Base-by-base conservation (phyloP, 1,140 invertebrate species). In the Aphaenogaster rudis region DNA sequence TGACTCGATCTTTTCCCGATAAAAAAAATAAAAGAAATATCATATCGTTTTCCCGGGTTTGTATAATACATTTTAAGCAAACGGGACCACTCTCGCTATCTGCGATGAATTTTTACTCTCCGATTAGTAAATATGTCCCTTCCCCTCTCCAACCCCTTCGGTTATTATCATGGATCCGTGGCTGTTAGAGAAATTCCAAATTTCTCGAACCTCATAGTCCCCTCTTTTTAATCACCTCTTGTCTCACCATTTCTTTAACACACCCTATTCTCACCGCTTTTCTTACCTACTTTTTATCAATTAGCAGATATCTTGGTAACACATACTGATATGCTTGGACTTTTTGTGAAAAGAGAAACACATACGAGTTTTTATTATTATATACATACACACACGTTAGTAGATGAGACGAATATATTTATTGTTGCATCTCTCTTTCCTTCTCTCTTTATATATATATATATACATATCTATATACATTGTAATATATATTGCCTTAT, bases 191-290 rank as follows among this genome's bases (percentile, higher is more conserved):
- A 93, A 90, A 90, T 93, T 91, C 88, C 67, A 72, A 87, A 86
- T 89, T 77, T 91, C 78, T 69, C 81, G 52, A 88, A 63, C 57
- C 57, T 86, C 69, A 87, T 71, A 15, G 45, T 36, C 64, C 28
- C 80, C 66, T 52, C 17, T 61, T 87, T 72, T 86, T 72, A 21
- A 66, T 50, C 69, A 80, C 66, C 69, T 45, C 72, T 66, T 86
- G 52, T 84, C 39, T 91, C 86, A 84, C 67, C 39, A 54, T 88
- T 89, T 88, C 85, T 88, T 91, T 89, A 87, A 89, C 33, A 80
- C 82, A 64, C 86, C 89, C 88, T 93, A 91, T 77, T 94, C 71
- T 94, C 93, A 94, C 94, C 80, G 94, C 94, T 95, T 95, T 92
- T 94, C 91, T 93, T 93, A 88, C 57, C 91, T 88, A 94, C 91